A percentile compares a stretch with the other conserved stretches of the same genome.
These are phyloP conservation scores for Hypotaenidia okinawae DNA, from an alignment of 2,797 vertebrate genomes.

Conservation along the genomic window DNA sequence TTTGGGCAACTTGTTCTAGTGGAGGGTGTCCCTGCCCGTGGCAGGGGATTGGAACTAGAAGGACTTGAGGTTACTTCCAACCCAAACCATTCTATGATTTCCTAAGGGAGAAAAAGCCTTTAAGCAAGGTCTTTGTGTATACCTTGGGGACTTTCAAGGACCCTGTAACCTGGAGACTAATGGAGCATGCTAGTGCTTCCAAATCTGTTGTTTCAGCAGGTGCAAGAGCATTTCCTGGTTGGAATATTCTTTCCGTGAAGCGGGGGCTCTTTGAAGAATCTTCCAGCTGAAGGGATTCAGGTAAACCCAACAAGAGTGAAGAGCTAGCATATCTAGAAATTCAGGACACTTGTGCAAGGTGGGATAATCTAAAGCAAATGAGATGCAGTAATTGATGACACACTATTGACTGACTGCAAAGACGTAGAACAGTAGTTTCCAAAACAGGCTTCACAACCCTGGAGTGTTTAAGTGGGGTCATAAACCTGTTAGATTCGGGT, in stretches of 20 bases:
- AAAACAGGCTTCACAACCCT: background rate
- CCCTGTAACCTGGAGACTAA: background rate
- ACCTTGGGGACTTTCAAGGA: background rate
- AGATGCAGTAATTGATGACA: background rate
- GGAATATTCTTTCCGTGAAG: background rate
- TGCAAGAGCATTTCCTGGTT: fast-evolving
- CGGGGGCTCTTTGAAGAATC: background rate
- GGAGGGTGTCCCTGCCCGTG: too few relatives aligned
- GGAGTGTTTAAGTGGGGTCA: background rate
- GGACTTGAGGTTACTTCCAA: too few relatives aligned
- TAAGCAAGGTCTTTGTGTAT: background rate
- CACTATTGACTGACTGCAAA: background rate
- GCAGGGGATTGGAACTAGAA: too few relatives aligned
- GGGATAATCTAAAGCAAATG: background rate
- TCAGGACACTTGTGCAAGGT: background rate
- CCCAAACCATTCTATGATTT: background rate
- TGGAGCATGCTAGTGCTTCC: background rate
- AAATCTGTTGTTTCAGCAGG: background rate
- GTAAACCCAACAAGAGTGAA: background rate
- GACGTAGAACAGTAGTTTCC: background rate
- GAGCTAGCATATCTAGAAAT: background rate
- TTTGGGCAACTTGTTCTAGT: too few relatives aligned
- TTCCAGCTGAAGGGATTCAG: background rate
- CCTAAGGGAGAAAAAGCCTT: background rate
- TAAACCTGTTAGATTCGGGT: background rate